Evolutionary conservation across 2,113 vertebrate species (phyloP), one percentile per base, ranked within the genome.

Genomic region (Erpornis zantholeuca): DNA sequence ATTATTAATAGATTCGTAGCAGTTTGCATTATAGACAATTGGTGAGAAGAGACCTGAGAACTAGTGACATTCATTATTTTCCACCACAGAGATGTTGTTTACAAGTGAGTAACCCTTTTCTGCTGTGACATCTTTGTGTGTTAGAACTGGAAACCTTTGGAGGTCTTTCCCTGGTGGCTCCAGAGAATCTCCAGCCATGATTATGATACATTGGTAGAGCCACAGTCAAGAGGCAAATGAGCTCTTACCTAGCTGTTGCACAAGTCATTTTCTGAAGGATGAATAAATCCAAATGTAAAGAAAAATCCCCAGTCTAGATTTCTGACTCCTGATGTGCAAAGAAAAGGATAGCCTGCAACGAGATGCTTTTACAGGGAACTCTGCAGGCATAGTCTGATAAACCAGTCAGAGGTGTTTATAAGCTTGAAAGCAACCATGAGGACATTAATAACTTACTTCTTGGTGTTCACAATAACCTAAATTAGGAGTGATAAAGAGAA

Each of bases 1-100:
- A 42, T 54, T 17, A 28, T 33, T 64, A 56, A 50, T 69, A 0
- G 0, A 18, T 68, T 78, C 2, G 4, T 61, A 18, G 42, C 40
- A 60, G 49, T 73, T 36, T 71, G 36, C 60, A 64, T 88, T 79
- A 36, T 15, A 52, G 24, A 40, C 20, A 36, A 0, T 47, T 78
- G 21, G 11, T 52, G 40, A 42, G 29, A 68, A 52, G 42, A 66
- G 15, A 21, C 44, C 11, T 52, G 16, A 87, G 31, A 52, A 20
- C 19, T 47, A 70, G 31, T 56, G 57, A 52, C 36, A 17, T n/a
- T 28, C 20, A 19, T 64, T 31, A 33, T 38, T 92, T 88, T 61
- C 35, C 85, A 40, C 33, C 29, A 82, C 28, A 40, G 52, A 69
- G 35, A 40, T 84, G 65, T n/a, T 61, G 24, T 12, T 82, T 78